phyloP scores from a whole-genome alignment of 2,113 vertebrate species.

The Elaphurus davidianus region DNA sequence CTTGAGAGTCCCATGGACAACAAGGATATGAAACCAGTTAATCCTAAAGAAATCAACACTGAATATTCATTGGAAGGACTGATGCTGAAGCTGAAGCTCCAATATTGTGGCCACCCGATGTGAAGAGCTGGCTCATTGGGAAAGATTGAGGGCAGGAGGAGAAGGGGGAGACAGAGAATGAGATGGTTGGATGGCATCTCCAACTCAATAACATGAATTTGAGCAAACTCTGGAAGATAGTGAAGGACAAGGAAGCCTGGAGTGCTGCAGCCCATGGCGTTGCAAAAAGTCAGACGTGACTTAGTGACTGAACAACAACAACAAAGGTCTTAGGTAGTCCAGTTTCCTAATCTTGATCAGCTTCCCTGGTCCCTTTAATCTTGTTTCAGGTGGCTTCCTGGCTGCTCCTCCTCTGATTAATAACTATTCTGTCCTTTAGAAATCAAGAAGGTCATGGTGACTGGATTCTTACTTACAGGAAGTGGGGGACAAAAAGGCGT shows the following conservation, averaged over 20 bases:
- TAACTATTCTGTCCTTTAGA: background rate
- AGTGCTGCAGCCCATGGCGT: background rate
- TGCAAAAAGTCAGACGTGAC: background rate
- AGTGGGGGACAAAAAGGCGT: background rate
- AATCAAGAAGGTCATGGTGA: background rate
- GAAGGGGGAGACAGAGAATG: background rate
- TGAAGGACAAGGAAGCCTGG: background rate
- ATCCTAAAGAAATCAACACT: background rate
- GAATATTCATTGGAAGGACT: background rate
- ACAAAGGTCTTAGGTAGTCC: background rate
- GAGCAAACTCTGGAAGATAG: background rate
- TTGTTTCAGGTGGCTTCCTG: background rate
- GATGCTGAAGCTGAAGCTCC: background rate
- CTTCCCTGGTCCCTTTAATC: background rate
- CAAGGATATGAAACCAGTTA: background rate
- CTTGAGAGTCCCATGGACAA: background rate
- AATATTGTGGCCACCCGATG: background rate
- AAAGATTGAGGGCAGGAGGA: background rate
- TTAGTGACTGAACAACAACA: background rate
- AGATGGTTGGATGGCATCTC: background rate
- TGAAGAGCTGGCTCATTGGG: background rate
- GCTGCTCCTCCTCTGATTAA: background rate
- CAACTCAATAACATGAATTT: background rate
- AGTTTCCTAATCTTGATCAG: background rate
- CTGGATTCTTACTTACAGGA: background rate